phyloP scores from a whole-genome alignment of 2,113 vertebrate genomes.

The Coracopsis vasa region DNA sequence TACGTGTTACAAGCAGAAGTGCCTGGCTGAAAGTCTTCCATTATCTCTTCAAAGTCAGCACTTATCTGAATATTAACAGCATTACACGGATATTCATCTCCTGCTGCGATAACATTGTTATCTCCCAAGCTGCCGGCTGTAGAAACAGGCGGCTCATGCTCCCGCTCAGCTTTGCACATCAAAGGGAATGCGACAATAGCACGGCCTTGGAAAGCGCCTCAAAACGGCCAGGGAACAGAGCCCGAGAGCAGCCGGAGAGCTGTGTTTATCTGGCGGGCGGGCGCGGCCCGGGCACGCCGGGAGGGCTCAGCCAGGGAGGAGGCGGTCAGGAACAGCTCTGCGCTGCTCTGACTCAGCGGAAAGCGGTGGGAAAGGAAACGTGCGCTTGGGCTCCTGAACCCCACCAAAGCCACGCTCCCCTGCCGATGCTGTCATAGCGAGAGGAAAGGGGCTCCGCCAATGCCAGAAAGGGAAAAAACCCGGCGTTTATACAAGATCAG shows the following conservation, averaged over 20 bases:
- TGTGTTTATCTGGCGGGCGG: slow-evolving; percentile 47
- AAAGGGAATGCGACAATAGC: background rate
- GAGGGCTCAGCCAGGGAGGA: background rate
- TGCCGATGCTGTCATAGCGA: background rate
- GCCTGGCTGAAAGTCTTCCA: background rate
- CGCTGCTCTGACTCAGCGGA: slow-evolving; percentile 66
- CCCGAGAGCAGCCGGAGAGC: background rate
- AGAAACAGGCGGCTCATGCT: background rate
- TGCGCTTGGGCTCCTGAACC: slow-evolving; percentile 6
- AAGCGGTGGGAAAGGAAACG: slow-evolving; percentile 74
- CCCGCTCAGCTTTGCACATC: background rate
- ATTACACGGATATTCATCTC: background rate
- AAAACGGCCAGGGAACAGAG: background rate
- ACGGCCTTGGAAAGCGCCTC: background rate
- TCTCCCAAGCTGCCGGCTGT: background rate
- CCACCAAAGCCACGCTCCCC: slow-evolving; percentile 9
- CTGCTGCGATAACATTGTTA: background rate
- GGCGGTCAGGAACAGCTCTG: background rate
- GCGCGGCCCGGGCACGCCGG: slow-evolving; percentile 25
- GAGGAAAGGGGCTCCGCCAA: slow-evolving; percentile 43
- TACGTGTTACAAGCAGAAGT: background rate
- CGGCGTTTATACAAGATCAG: background rate
- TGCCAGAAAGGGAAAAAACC: fast-evolving
- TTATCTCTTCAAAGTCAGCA: background rate
- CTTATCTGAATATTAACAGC: slow-evolving; percentile 12